These are phyloP conservation scores for Hydriomena furcata DNA, from an alignment of 2,888 invertebrate genomes.

Conservation along the genomic window DNA sequence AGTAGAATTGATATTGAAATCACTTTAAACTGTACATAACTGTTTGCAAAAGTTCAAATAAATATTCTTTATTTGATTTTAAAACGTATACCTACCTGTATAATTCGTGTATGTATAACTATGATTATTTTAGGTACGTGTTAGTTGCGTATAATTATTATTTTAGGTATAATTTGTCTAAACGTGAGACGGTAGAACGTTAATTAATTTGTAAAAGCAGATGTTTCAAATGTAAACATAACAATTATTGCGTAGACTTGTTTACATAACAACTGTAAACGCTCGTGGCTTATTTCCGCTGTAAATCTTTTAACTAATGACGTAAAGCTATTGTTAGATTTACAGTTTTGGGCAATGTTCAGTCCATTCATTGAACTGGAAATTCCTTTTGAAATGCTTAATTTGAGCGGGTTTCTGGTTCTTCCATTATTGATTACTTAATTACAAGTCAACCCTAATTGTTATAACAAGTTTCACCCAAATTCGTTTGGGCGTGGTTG, in stretches of 20 bases:
- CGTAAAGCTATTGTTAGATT: conserved; percentile 12
- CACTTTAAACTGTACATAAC: no score
- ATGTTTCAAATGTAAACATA: conserved; percentile 32
- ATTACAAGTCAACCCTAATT: no score
- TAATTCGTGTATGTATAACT: no score
- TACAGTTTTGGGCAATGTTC: neutral
- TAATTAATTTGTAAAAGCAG: conserved; percentile 27
- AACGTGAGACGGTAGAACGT: conserved; percentile 5
- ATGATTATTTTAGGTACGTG: neutral
- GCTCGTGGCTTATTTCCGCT: conserved; percentile 24
- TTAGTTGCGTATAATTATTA: neutral
- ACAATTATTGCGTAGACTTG: conserved; percentile 29
- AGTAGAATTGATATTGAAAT: neutral
- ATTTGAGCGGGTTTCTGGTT: no score
- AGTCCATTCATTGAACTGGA: neutral
- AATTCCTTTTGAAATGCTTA: neutral
- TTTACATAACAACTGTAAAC: conserved; percentile 30
- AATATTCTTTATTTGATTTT: no score
- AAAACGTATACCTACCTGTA: no score
- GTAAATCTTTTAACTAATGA: conserved; percentile 16
- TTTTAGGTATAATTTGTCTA: conserved; percentile 9
- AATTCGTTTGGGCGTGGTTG: neutral
- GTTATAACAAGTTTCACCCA: no score
- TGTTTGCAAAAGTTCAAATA: no score
- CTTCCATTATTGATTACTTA: no score